These are phyloP conservation scores for Astur gentilis DNA, from an alignment of 2,113 vertebrate genomes.

Conservation along the genomic window DNA sequence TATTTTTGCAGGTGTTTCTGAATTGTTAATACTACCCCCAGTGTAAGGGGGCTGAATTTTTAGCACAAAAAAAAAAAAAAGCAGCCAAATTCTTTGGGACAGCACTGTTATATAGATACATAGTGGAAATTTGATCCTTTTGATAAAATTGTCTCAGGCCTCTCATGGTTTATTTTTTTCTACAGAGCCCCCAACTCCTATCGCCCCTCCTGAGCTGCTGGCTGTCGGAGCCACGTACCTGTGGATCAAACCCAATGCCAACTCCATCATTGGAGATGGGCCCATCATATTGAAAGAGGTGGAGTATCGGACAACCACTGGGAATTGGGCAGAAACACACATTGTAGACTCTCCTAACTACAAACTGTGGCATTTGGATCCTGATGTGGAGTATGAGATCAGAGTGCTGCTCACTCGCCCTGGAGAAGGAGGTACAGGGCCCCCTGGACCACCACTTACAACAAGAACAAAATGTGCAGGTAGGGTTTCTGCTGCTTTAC, in stretches of 20 bases:
- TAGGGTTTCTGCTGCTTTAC: conserved; percentile 34
- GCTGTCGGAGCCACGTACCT: conserved; percentile 94
- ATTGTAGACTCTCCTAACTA: conserved; percentile 95
- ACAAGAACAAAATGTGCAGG: conserved; percentile 97
- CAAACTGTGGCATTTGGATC: conserved; percentile 96
- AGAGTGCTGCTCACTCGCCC: conserved; percentile 92
- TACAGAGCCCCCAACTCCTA: conserved; percentile 92
- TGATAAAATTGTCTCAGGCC: background rate
- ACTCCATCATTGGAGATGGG: conserved; percentile 96
- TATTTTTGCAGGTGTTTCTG: background rate
- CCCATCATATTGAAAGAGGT: conserved; percentile 97
- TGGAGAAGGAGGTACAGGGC: conserved; percentile 92
- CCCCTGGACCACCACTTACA: conserved; percentile 89
- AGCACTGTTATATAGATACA: background rate
- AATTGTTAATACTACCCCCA: background rate
- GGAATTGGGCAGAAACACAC: conserved; percentile 94
- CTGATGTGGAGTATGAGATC: conserved; percentile 97
- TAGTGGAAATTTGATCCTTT: background rate
- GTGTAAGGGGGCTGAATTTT: background rate
- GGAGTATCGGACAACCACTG: conserved; percentile 91
- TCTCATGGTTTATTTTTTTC: background rate
- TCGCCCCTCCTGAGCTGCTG: conserved; percentile 91
- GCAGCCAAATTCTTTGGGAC: background rate
- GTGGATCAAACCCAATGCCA: conserved; percentile 98
- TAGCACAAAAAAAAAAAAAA: background rate